Percentiles rank a stretch among this genome's conserved stretches.
Evolutionary conservation across 2,888 invertebrate species (phyloP).

Genomic region (Spilosoma lubricipeda): DNA sequence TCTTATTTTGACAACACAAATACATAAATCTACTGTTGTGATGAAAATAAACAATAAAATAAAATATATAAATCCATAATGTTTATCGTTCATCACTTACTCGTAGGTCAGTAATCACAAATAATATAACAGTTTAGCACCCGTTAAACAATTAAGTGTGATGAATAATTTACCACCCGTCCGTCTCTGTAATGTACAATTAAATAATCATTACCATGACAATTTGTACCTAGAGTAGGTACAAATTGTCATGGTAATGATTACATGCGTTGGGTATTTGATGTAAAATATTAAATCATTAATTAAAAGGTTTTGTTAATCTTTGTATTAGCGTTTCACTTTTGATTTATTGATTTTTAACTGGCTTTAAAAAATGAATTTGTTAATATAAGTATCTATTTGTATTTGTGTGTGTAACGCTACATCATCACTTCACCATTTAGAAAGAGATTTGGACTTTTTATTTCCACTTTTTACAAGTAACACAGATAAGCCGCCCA

Average conservation of each 20-base stretch:
- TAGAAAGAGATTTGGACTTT: background rate
- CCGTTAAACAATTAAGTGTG: conserved; percentile 8
- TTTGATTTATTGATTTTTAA: background rate
- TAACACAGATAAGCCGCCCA: no score
- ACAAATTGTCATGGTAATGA: no score
- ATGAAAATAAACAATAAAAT: no score
- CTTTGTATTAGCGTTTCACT: background rate
- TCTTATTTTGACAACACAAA: background rate
- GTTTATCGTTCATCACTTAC: conserved; percentile 15
- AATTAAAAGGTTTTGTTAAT: background rate
- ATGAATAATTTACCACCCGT: conserved; percentile 6
- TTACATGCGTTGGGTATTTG: background rate
- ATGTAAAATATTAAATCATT: background rate
- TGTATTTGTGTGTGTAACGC: no score
- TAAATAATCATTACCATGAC: background rate
- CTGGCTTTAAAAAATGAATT: background rate
- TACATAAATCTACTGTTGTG: background rate
- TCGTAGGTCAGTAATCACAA: conserved; percentile 7
- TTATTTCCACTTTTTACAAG: no score
- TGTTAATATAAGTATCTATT: background rate
- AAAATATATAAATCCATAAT: conserved; percentile 29
- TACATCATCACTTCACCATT: background rate
- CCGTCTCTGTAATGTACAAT: background rate
- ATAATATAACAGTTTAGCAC: conserved; percentile 3
- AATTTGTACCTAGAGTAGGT: background rate